Evolutionary conservation across 2,797 vertebrate genomes (phyloP).

Genomic region (Phalloptychus januarius): DNA sequence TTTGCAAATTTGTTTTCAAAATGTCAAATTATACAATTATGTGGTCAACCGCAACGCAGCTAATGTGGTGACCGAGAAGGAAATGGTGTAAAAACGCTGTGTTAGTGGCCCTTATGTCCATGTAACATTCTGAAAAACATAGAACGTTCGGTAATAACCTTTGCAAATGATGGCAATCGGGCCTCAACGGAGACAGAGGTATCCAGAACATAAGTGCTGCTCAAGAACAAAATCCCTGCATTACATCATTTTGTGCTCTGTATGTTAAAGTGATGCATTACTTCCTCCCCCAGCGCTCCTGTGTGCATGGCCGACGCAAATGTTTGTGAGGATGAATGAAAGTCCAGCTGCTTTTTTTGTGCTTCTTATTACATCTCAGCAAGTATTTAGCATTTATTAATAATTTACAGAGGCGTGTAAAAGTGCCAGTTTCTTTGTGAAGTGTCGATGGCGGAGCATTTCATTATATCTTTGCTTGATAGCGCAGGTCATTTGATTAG

Average conservation of each 20-base stretch:
- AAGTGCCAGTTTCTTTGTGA: conserved; percentile 25
- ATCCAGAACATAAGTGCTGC: conserved; percentile 63
- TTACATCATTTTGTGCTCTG: conserved; percentile 62
- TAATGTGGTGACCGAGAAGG: conserved; percentile 13
- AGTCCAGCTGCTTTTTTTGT: conserved; percentile 7
- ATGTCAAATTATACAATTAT: too few species aligned
- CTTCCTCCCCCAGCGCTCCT: conserved; percentile 29
- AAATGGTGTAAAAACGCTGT: conserved; percentile 14
- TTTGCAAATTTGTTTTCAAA: too few species aligned
- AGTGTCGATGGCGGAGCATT: conserved; percentile 38
- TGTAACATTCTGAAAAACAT: conserved; percentile 64
- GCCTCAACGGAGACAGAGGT: conserved; percentile 37
- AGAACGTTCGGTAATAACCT: conserved; percentile 52
- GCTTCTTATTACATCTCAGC: conserved; percentile 24
- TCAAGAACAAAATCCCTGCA: conserved; percentile 58
- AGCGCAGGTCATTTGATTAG: conserved; percentile 57
- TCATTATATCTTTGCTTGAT: conserved; percentile 62
- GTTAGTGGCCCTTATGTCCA: conserved; percentile 38
- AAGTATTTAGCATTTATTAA: conserved; percentile 30
- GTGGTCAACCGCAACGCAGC: too few species aligned
- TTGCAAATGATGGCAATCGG: conserved; percentile 53
- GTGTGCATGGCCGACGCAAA: conserved; percentile 22
- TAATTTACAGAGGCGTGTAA: conserved; percentile 31
- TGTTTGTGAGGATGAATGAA: conserved; percentile 26
- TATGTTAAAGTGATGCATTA: conserved; percentile 36